Evolutionary conservation across 92 coral and sea anemone genomes (phyloP).

Genomic region (Isaurus tuberculatus): DNA sequence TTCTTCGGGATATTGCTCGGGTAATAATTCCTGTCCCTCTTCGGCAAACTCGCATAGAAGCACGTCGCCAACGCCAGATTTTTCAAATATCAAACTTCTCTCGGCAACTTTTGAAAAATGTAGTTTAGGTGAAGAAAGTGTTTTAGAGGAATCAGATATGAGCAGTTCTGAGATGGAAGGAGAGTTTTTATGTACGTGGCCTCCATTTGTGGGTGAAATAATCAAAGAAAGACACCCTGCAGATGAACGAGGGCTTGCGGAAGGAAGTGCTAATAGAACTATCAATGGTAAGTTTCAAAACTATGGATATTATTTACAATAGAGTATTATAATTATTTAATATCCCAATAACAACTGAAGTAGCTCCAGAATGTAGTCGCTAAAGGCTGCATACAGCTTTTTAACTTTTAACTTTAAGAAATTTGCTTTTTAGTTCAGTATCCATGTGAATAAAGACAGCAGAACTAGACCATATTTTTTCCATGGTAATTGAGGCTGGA

Average conservation of each 20-base stretch:
- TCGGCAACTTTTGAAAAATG: slow-evolving; percentile 77
- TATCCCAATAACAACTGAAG: not conserved
- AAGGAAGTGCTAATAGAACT: not conserved
- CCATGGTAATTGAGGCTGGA: not conserved
- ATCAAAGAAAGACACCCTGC: not conserved
- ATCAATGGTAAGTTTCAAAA: slow-evolving; percentile 21
- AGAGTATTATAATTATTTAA: no score
- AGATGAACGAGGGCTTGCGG: not conserved
- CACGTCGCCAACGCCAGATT: slow-evolving; percentile 95
- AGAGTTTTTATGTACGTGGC: slow-evolving; percentile 37
- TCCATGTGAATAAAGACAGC: no score
- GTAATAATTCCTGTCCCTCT: slow-evolving; percentile 93
- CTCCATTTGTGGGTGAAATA: not conserved
- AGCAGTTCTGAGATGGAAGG: slow-evolving; percentile 30
- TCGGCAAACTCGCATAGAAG: slow-evolving; percentile 98
- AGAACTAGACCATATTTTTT: not conserved
- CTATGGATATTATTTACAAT: not conserved
- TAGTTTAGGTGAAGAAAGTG: slow-evolving; percentile 67
- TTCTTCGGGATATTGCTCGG: slow-evolving; percentile 95
- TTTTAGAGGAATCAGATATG: slow-evolving; percentile 55
- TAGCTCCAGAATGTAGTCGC: not conserved
- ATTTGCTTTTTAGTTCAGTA: not conserved
- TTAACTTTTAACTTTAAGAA: no score
- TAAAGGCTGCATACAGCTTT: not conserved
- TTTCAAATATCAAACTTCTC: slow-evolving; percentile 78